Evolutionary conservation across 2,888 invertebrate genomes (phyloP).

Genomic region (Plagiodera versicolora): DNA sequence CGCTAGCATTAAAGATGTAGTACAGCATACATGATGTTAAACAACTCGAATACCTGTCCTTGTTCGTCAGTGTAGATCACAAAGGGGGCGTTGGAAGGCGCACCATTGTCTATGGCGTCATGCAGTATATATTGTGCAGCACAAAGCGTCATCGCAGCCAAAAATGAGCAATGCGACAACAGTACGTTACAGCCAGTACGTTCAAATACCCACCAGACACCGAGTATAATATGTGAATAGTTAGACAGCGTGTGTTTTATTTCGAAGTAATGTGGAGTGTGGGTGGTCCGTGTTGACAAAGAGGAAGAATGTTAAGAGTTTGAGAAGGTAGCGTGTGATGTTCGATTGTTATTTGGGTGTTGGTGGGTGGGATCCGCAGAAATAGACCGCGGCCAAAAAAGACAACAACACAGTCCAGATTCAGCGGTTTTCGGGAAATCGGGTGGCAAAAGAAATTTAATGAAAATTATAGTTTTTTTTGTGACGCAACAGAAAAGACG

Average conservation of each 20-base stretch:
- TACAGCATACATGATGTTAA: conserved; percentile 54
- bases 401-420: conserved; percentile 34
- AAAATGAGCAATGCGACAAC: conserved; percentile 54
- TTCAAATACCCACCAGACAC: conserved; percentile 53
- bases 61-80: conserved; percentile 95
- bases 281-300: conserved; percentile 23
- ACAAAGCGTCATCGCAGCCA: conserved; percentile 56
- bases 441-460: conserved; percentile 35
- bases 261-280: conserved; percentile 26
- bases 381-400: conserved; percentile 39
- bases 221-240: conserved; percentile 39
- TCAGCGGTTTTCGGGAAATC: conserved; percentile 27
- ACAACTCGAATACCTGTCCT: conserved; percentile 82
- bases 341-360: conserved; percentile 38
- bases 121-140: conserved; percentile 59
- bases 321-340: conserved; percentile 25
- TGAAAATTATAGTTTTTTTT: conserved; percentile 33
- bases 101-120: conserved; percentile 64
- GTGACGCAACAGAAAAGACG: conserved; percentile 25
- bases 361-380: conserved; percentile 49
- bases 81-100: conserved; percentile 86
- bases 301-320: conserved; percentile 26
- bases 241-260: conserved; percentile 32
- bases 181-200: conserved; percentile 54
- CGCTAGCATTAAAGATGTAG: conserved; percentile 34